Evolutionary conservation across 2,113 vertebrate species (phyloP).

Genomic region (Oryctolagus cuniculus): mOryCun1.1 NC_091447.1:10979001-10979500

Average conservation of each 20-base stretch:
- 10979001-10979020: constrained; percentile 75
- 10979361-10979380: constrained; percentile 94
- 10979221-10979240: constrained; percentile 92
- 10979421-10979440: constrained; percentile 91
- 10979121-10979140: constrained; percentile 71
- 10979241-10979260: constrained; percentile 89
- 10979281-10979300: constrained; percentile 88
- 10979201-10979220: constrained; percentile 91
- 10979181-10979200: constrained; percentile 92
- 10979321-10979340: constrained; percentile 92
- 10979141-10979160: constrained; percentile 88
- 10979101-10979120: constrained; percentile 67
- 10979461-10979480: constrained; percentile 92
- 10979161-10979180: constrained; percentile 92
- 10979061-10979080: constrained; percentile 68
- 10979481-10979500: constrained; percentile 93
- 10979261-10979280: constrained; percentile 93
- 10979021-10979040: constrained; percentile 63
- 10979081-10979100: constrained; percentile 63
- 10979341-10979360: constrained; percentile 95
- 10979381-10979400: constrained; percentile 92
- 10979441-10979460: constrained; percentile 92
- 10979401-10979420: constrained; percentile 94
- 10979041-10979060: constrained; percentile 66
- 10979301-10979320: constrained; percentile 97